Evolutionary conservation across 30 jellyfish, hydroid and myxozoan genomes (phyloP), one percentile per base, ranked within the genome.

Genomic region (Rhopilema esculentum): DNA sequence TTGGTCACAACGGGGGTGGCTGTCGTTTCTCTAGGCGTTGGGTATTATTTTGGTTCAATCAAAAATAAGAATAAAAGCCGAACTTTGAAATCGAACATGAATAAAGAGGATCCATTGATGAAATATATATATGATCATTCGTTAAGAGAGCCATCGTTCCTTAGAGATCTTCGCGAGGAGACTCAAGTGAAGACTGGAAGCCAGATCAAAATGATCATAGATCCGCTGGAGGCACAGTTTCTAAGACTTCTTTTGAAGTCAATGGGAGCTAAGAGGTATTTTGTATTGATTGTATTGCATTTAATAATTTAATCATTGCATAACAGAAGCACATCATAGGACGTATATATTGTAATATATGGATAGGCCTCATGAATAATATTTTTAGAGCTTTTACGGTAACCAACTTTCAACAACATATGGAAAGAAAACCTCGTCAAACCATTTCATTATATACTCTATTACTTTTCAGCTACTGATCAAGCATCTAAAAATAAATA

Each of bases 181-280:
- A 87, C 96, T 16, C 8, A 52, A 49, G 53, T 31, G 26, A 77
- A 77, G 7, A 67, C 77, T 1, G 77, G 40, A 7, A 23, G 19
- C 29, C 20, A 22, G 26, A 4, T 67, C 2, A 21, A 22, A 22
- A 91, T 84, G 97, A 20, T 84, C 62, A 26, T 77, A 1, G 97
- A 91, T 91, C 87, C 90, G 16, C 16, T 84, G 25, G 97, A 91
- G 29, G 87, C 51, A 0, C 97, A 91, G 70, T 49, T 91, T 48
- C 52, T 91, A 26, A 86, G 97, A 40, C 52, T 91, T 1, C 68
- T 91, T 32, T 71, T 91, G 27, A 72, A 65, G n/a, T 31, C 57
- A 63, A 1, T 72, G 8, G 80, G 79, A 51, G 97, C 92, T 26
- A 85, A 72, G 65, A 74, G 77, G 49, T 67, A 17, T n/a, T n/a